Evolutionary conservation across 2,113 vertebrate genomes (phyloP).

Genomic region (Austrofundulus limnaeus): DNA sequence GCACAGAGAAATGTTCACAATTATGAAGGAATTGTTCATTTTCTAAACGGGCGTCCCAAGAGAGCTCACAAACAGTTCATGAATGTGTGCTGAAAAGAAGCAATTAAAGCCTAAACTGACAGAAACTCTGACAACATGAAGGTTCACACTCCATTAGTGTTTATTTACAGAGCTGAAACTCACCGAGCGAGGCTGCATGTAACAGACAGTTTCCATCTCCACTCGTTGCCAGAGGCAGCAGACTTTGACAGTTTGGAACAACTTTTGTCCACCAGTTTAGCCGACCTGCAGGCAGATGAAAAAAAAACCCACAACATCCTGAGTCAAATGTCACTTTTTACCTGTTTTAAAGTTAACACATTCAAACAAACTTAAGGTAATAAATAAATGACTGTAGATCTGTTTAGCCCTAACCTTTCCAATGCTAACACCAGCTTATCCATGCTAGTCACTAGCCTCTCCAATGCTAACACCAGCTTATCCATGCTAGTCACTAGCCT

Average conservation of each 20-base stretch:
- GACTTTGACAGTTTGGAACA: constrained; percentile 88
- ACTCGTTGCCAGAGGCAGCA: constrained; percentile 93
- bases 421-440: too few relatives aligned
- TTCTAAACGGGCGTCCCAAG: constrained; percentile 27
- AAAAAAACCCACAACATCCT: background rate
- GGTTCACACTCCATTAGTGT: too few relatives aligned
- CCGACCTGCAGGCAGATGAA: constrained; percentile 79
- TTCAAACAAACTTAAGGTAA: too few relatives aligned
- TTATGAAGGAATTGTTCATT: constrained; percentile 33
- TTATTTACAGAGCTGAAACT: too few relatives aligned
- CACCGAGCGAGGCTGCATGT: constrained; percentile 94
- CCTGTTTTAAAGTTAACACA: too few relatives aligned
- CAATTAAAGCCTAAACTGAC: constrained; percentile 54
- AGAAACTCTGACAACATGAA: constrained; percentile 42
- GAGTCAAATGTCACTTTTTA: too few relatives aligned
- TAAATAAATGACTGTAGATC: too few relatives aligned
- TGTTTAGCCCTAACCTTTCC: too few relatives aligned
- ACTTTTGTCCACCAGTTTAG: constrained; percentile 96
- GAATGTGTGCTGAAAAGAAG: constrained; percentile 21
- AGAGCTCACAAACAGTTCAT: constrained; percentile 30
- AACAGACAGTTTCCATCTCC: constrained; percentile 96
- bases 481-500: too few relatives aligned
- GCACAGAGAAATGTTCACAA: background rate
- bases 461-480: too few relatives aligned
- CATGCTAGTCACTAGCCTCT: too few relatives aligned